A percentile compares a stretch with the other conserved stretches of the same genome.
Evolutionary conservation across 2,888 invertebrate genomes (phyloP).

Genomic region (Dioctria linearis): DNA sequence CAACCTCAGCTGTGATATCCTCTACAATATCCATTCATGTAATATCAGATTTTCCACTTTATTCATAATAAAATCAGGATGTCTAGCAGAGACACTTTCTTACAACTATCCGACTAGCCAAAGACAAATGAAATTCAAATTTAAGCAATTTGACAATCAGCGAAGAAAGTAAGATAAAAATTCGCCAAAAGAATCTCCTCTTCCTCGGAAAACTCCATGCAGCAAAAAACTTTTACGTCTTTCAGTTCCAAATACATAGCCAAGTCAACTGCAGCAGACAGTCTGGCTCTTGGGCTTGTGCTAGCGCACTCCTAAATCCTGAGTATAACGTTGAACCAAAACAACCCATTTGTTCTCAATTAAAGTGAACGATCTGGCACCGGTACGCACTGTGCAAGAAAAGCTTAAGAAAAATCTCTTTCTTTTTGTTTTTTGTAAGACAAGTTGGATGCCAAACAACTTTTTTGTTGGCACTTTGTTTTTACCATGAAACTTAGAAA

Average conservation of each 20-base stretch:
- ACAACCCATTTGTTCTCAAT: neutral
- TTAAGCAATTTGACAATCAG: neutral
- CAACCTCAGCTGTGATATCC: too few species aligned
- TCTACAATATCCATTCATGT: too few species aligned
- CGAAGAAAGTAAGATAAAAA: too few species aligned
- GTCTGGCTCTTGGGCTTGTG: conserved; percentile 24
- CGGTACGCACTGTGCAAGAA: conserved; percentile 7
- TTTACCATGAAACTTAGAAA: too few species aligned
- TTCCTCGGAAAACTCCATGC: neutral
- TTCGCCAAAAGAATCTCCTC: too few species aligned
- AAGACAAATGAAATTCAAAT: neutral
- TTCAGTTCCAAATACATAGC: neutral
- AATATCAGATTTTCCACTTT: neutral
- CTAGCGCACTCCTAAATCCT: neutral
- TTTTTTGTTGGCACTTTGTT: too few species aligned
- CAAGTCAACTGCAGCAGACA: conserved; percentile 29
- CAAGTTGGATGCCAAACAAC: too few species aligned
- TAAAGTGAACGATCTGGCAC: neutral
- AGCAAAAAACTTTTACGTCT: neutral
- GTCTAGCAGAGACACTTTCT: neutral
- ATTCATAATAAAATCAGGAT: neutral
- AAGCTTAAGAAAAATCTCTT: conserved; percentile 10
- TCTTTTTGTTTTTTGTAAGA: neutral
- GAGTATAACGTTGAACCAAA: neutral
- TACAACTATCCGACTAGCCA: too few species aligned